Evolutionary conservation across 2,888 invertebrate genomes (phyloP).

Genomic region (Heliothis peltigera): DNA sequence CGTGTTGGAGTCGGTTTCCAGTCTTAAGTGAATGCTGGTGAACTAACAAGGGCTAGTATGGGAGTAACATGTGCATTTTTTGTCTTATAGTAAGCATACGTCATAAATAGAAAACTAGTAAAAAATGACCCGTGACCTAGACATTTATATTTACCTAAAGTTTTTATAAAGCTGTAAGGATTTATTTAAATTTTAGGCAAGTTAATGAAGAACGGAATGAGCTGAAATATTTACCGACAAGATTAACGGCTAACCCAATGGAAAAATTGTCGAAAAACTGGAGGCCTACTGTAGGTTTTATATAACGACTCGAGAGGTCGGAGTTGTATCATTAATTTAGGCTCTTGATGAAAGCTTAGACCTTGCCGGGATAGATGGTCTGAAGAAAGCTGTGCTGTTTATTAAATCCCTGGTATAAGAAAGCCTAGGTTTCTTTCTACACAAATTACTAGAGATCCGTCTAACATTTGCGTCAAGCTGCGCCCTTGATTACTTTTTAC

Average conservation of each 20-base stretch:
- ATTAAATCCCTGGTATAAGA: background rate
- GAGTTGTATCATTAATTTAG: background rate
- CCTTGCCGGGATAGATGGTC: background rate
- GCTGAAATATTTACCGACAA: constrained; percentile 28
- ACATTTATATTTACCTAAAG: constrained; percentile 2
- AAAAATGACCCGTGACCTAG: background rate
- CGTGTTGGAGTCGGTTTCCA: too few species aligned
- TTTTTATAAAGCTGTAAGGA: background rate
- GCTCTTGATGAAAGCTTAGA: background rate
- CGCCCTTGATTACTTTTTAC: too few species aligned
- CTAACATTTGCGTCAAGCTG: too few species aligned
- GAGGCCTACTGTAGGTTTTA: constrained; percentile 21
- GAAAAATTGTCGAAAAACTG: constrained; percentile 58
- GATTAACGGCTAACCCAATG: constrained; percentile 62
- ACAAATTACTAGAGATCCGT: too few species aligned
- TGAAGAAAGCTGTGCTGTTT: background rate
- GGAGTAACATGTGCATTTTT: too few species aligned
- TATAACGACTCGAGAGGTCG: background rate
- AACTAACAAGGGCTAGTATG: too few species aligned
- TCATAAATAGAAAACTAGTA: too few species aligned
- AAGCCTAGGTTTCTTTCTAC: background rate
- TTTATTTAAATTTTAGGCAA: constrained; percentile 21
- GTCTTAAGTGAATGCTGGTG: too few species aligned
- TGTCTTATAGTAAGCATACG: too few species aligned
- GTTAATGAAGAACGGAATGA: constrained; percentile 33